Evolutionary conservation across 1,140 invertebrate species (phyloP).

Genomic region (honey bee (Apis mellifera)): Amel_HAv3.1 CM009938.2:6975001-6975500

Average conservation of each 20-base stretch:
- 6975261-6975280: constrained; percentile 75
- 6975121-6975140: constrained; percentile 86
- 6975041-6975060: constrained; percentile 88
- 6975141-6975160: constrained; percentile 84
- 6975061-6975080: constrained; percentile 88
- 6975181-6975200: constrained; percentile 64
- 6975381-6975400: constrained; percentile 78
- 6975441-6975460: constrained; percentile 87
- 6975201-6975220: constrained; percentile 87
- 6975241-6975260: constrained; percentile 72
- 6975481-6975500: constrained; percentile 80
- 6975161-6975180: constrained; percentile 74
- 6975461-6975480: constrained; percentile 66
- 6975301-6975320: constrained; percentile 72
- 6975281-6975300: constrained; percentile 71
- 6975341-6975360: constrained; percentile 70
- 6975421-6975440: constrained; percentile 86
- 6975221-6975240: constrained; percentile 86
- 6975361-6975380: constrained; percentile 82
- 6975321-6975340: constrained; percentile 71
- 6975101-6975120: constrained; percentile 87
- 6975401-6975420: constrained; percentile 82
- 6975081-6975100: constrained; percentile 82
- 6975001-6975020: constrained; percentile 69
- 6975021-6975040: constrained; percentile 79